Evolutionary conservation across 92 coral and sea anemone genomes (phyloP), one percentile per base, ranked within the genome.

Genomic region (Siderastrea siderea): DNA sequence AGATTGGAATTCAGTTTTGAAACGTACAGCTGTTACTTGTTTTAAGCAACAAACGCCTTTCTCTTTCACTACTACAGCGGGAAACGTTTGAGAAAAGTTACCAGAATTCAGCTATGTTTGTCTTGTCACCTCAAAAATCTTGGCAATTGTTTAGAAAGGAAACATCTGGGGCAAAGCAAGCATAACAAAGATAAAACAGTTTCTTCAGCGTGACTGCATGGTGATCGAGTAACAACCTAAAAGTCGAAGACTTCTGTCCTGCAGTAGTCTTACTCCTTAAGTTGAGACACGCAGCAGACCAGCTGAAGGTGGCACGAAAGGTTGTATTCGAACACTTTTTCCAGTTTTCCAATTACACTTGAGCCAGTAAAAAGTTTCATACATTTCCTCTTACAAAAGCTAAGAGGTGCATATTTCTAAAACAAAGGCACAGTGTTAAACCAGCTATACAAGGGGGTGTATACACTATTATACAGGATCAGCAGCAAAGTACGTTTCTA

Each of bases 371-470:
- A 75, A 49, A 49, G 61, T 80, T 80, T 50, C 67, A n/a, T 55
- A 5, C 12, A 74, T 7, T 15, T 26, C 53, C 26, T 51, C 54
- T 47, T 14, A 48, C 10, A 49, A 51, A 72, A 8, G 57, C 66
- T 51, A 16, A 26, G 53, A 69, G 26, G 14, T 48, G 73, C 69
- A 46, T 13, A 49, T 12, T 58, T 51, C 60, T 57, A 70, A 46
- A 54, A 43, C 55, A 55, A 53, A 68, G 17, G 7, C 6, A 64
- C 58, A 69, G 84, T 44, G 73, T 66, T 26, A 66, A 13, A 45
- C 60, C 69, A 82, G 77, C 68, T 70, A 54, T 69, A 82, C 77
- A 82, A 6, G 14, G 54, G 62, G 55, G n/a, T 45, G 26, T 81
- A 81, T 60, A 65, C 58, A 52, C n/a, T 54, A 67, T 81, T 14